Percentiles rank a stretch among this genome's conserved stretches.
These are phyloP conservation scores for Sebastes iracundus DNA, from an alignment of 2,797 vertebrate species.

Conservation along the genomic window DNA sequence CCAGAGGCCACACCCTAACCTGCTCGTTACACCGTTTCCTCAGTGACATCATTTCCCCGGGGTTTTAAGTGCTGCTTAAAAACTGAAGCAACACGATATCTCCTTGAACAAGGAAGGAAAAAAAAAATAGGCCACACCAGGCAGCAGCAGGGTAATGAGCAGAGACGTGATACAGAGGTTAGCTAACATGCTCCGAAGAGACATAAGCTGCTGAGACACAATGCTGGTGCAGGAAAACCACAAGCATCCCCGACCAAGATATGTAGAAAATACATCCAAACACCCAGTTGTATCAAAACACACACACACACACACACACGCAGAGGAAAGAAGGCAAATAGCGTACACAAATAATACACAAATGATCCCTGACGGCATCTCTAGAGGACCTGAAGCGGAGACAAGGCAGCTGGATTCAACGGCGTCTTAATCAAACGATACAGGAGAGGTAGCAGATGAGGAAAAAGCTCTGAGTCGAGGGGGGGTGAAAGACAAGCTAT, in stretches of 20 bases:
- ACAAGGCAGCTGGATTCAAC: slow-evolving; percentile 51
- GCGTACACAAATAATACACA: slow-evolving; percentile 25
- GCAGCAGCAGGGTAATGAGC: slow-evolving; percentile 20
- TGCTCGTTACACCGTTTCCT: slow-evolving; percentile 17
- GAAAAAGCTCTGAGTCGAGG: slow-evolving; percentile 23
- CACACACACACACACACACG: background rate
- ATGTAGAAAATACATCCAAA: slow-evolving; percentile 34
- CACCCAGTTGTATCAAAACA: slow-evolving; percentile 14
- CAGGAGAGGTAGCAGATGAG: slow-evolving; percentile 42
- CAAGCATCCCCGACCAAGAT: slow-evolving; percentile 16
- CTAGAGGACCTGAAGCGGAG: slow-evolving; percentile 39
- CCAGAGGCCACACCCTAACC: slow-evolving; percentile 46
- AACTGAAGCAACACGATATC: slow-evolving; percentile 35
- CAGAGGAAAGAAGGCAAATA: slow-evolving; percentile 11
- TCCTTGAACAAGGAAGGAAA: slow-evolving; percentile 23
- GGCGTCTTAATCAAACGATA: slow-evolving; percentile 64
- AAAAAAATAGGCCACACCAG: slow-evolving; percentile 41
- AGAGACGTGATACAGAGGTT: slow-evolving; percentile 32
- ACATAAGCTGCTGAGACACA: slow-evolving; percentile 35
- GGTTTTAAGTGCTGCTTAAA: slow-evolving; percentile 29
- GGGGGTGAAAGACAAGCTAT: slow-evolving; percentile 33
- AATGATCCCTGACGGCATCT: slow-evolving; percentile 49
- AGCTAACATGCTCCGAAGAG: slow-evolving; percentile 25
- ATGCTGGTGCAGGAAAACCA: slow-evolving; percentile 17
- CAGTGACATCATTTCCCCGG: slow-evolving; percentile 57